Conservation (phyloP, 1,140 invertebrate species). For the Rhagoletis zephyria region DNA sequence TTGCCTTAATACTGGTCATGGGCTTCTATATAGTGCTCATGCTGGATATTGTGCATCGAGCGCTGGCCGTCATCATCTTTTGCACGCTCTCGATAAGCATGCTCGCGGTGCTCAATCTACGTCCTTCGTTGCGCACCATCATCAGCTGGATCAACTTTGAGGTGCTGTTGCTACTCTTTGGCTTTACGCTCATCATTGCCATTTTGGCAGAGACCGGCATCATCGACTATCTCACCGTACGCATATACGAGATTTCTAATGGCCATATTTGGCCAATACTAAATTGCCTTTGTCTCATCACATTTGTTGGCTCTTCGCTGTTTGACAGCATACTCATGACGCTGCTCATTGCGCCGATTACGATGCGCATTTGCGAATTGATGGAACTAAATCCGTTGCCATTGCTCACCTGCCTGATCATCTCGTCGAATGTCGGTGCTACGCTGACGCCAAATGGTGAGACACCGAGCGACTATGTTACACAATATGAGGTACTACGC, state of each 20-base stretch:
- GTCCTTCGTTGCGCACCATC: constrained; percentile 32
- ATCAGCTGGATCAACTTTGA: constrained; percentile 51
- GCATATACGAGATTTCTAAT: constrained; percentile 49
- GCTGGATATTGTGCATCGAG: constrained; percentile 31
- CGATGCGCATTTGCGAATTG: constrained; percentile 52
- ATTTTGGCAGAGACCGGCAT: constrained; percentile 54
- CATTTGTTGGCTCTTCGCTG: not conserved
- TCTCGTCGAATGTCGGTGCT: constrained; percentile 46
- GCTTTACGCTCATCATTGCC: constrained; percentile 45
- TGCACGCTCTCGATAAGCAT: constrained; percentile 33
- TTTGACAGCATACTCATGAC: constrained; percentile 24
- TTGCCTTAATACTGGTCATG: not conserved
- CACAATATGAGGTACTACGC: not conserved
- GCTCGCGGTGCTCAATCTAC: constrained; percentile 5
- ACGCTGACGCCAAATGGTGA: constrained; percentile 23
- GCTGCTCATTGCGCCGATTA: constrained; percentile 36
- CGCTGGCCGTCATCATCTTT: constrained; percentile 28
- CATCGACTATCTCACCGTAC: constrained; percentile 46
- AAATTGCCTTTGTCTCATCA: not conserved
- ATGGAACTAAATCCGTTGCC: constrained; percentile 54
- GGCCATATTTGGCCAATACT: constrained; percentile 56
- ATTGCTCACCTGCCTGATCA: constrained; percentile 46
- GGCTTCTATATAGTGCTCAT: constrained; percentile 29
- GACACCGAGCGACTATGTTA: not conserved
- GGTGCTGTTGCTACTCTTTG: constrained; percentile 45